Percentiles rank a stretch among this genome's conserved stretches.
Conservation (phyloP, 2,888 invertebrate genomes). For the Eupeodes latifasciatus region DNA sequence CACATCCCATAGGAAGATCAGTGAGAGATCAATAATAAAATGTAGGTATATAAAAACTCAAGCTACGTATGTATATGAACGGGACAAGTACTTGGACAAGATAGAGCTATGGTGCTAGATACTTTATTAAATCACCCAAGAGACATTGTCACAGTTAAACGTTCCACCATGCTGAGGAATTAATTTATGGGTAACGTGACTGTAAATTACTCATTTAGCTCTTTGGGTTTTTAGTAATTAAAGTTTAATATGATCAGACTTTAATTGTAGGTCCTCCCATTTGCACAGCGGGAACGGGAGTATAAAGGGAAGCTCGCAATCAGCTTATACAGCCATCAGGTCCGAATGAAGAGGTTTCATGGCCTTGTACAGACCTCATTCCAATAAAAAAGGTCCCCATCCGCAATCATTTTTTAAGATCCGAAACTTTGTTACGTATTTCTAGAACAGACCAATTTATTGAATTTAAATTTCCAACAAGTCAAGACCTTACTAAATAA, state of each 20-base stretch:
- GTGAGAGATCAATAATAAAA: conserved; percentile 32
- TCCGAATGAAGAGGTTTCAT: neutral
- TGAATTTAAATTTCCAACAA: no score
- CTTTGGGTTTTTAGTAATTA: conserved; percentile 69
- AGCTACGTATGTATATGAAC: conserved; percentile 5
- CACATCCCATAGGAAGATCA: conserved; percentile 37
- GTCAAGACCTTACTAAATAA: no score
- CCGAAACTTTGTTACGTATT: no score
- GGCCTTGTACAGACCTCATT: neutral
- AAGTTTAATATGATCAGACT: conserved; percentile 72
- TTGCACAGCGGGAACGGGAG: conserved; percentile 34
- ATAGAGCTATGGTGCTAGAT: neutral
- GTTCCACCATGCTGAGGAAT: conserved; percentile 45
- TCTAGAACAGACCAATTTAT: no score
- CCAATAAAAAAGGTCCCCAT: no score
- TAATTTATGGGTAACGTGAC: conserved; percentile 71
- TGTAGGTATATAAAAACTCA: neutral
- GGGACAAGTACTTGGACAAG: conserved; percentile 4
- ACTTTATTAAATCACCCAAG: conserved; percentile 63
- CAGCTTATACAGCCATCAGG: neutral
- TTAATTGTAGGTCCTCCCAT: conserved; percentile 69
- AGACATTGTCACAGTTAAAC: conserved; percentile 63
- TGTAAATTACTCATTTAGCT: conserved; percentile 74
- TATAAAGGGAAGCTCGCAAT: conserved; percentile 3
- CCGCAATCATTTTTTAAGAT: no score